Base-by-base conservation (phyloP, 2,113 vertebrate species). In the Apaloderma vittatum region DNA sequence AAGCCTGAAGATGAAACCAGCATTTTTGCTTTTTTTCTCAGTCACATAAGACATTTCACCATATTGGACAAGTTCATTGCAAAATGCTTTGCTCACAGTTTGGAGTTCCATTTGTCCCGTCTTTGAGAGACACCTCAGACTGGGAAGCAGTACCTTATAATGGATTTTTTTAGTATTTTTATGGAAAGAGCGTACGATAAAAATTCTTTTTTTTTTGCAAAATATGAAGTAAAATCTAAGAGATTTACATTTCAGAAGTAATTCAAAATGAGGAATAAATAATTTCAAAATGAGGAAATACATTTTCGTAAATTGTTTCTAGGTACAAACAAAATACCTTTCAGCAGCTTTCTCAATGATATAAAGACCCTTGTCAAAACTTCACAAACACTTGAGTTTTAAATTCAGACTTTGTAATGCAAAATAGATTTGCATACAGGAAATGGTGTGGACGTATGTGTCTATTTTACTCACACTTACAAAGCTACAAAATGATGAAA, bases 401-500 rank as follows among this genome's bases (percentile, higher is more conserved):
- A 72, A 93, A 96, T 91, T 70, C 40, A 46, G 24, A 59, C 88
- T 94, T 88, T 48, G 58, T 71, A 96, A 96, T 75, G 77, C 49
- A 95, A 84, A 87, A 51, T 67, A 94, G 89, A 72, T 93, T 93
- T 87, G 36, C 76, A 95, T 55, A 85, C 22, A 91, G 95, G 94
- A 96, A 93, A 76, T 52, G 80, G 61, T 43, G n/a, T 46, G 51
- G 15, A 95, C 52, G 16, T 40, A 9, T 55, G 15, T 78, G 7
- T 18, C 9, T 88, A 74, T 94, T 85, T 96, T 79, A 95, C 62
- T 86, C 52, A 91, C 40, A 61, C 74, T 94, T 88, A 66, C 58
- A 93, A 90, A 90, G 92, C 63, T 95, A 62, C 70, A 82, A 12
- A 93, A 62, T 76, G 88, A 93, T 93, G 87, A 57, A 85, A 92